Conservation (phyloP, 1,140 invertebrate genomes). For the Eufriesea mexicana region DNA sequence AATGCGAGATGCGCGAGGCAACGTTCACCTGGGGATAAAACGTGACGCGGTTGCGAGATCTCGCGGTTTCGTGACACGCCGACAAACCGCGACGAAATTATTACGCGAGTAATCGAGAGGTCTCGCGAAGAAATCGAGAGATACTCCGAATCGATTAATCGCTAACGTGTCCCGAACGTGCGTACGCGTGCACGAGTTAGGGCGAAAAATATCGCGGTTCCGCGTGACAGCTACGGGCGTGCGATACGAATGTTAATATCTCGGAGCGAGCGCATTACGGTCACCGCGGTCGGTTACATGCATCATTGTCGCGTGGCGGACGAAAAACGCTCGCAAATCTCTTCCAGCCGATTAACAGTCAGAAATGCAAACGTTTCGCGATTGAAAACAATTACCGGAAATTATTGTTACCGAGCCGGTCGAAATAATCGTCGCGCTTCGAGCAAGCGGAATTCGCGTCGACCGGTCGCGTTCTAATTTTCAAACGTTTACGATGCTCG, state of each 20-base stretch:
- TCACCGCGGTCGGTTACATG: background rate
- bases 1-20: conserved; percentile 47
- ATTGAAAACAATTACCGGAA: conserved; percentile 31
- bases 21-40: conserved; percentile 54
- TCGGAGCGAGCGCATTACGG: conserved; percentile 4
- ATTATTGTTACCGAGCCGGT: conserved; percentile 15
- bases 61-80: too few relatives aligned
- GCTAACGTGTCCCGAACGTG: background rate
- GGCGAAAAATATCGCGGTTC: conserved; percentile 1
- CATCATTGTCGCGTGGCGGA: conserved; percentile 20
- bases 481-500: background rate
- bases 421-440: conserved; percentile 5
- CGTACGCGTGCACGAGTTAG: background rate
- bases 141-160: too few relatives aligned
- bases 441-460: background rate
- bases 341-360: conserved; percentile 33
- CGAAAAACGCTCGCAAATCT: conserved; percentile 19
- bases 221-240: conserved; percentile 8
- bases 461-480: conserved; percentile 12
- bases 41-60: conserved; percentile 58
- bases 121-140: too few relatives aligned
- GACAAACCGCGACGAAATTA: too few relatives aligned
- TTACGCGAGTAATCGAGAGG: too few relatives aligned
- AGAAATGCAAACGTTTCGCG: conserved; percentile 10
- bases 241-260: conserved; percentile 33